These are phyloP conservation scores for Dolichoris vasculosae DNA, from an alignment of 1,140 invertebrate species.

Conservation along the genomic window DNA sequence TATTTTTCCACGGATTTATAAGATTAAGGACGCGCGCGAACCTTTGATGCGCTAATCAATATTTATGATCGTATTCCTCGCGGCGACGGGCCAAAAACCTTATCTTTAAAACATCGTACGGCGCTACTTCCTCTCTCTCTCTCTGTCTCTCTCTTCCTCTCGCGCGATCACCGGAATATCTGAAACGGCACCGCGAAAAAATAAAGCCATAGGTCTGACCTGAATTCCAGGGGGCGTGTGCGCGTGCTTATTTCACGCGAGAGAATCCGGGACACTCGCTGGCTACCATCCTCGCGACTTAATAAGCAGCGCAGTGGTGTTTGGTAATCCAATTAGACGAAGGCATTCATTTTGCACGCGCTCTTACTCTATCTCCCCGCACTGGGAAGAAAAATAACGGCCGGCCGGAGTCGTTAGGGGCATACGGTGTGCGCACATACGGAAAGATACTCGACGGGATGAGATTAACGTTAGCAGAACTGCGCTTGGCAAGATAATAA, in stretches of 20 bases:
- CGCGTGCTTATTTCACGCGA: no score
- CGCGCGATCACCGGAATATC: no score
- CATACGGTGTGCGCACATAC: not conserved
- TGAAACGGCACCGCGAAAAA: no score
- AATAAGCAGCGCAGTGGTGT: not conserved
- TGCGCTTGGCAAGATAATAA: not conserved
- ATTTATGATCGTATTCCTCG: conserved; percentile 13
- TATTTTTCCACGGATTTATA: conserved; percentile 17
- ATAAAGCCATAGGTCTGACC: no score
- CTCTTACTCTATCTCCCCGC: not conserved
- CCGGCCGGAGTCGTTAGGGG: not conserved
- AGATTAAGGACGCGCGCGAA: not conserved
- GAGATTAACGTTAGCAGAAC: not conserved
- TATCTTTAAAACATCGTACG: not conserved
- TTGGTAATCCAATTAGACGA: conserved; percentile 31
- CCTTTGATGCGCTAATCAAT: conserved; percentile 26
- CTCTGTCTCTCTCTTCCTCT: not conserved
- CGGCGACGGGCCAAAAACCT: not conserved
- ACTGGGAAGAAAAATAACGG: not conserved
- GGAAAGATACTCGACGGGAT: not conserved
- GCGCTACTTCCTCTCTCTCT: not conserved
- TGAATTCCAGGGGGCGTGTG: no score
- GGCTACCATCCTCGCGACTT: not conserved
- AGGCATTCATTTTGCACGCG: not conserved
- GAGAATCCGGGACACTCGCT: not conserved